A percentile compares a stretch with the other conserved stretches of the same genome.
Conservation (phyloP, 2,113 vertebrate genomes). For the Syngnathus typhle region DNA sequence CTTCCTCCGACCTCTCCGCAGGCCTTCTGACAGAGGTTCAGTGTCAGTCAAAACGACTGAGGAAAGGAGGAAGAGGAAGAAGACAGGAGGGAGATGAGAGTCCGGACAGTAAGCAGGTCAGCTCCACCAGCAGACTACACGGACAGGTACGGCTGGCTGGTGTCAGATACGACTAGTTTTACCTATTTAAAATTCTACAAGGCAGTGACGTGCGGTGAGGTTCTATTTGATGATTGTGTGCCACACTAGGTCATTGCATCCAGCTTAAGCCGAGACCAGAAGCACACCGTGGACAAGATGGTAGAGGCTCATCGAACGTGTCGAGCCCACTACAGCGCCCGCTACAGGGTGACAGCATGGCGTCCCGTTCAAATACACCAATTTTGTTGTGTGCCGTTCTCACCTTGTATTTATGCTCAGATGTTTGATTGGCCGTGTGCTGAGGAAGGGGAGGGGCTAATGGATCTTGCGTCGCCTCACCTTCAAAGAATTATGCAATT, state of each 20-base stretch:
- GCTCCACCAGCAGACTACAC: constrained; percentile 76
- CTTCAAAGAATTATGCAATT: constrained; percentile 80
- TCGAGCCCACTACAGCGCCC: constrained; percentile 71
- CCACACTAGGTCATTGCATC: constrained; percentile 42
- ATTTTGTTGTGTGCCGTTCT: not conserved
- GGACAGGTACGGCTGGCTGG: constrained; percentile 50
- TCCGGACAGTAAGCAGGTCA: constrained; percentile 74
- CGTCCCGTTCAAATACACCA: not conserved
- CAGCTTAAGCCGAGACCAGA: constrained; percentile 72
- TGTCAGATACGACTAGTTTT: not conserved
- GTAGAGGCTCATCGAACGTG: constrained; percentile 82
- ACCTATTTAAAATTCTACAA: not conserved
- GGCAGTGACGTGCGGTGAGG: too few species aligned
- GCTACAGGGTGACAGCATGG: constrained; percentile 68
- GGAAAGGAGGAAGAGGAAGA: constrained; percentile 82
- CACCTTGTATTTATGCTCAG: constrained; percentile 52
- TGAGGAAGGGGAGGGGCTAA: constrained; percentile 70
- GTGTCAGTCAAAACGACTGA: constrained; percentile 87
- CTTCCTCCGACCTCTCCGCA: constrained; percentile 6
- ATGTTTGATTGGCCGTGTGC: constrained; percentile 75
- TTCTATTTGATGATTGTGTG: not conserved
- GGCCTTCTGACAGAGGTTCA: constrained; percentile 92
- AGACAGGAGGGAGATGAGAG: constrained; percentile 71
- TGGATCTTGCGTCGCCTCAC: constrained; percentile 68
- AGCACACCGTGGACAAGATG: constrained; percentile 78